Percentiles rank a stretch among this genome's conserved stretches.
These are phyloP conservation scores for Solea solea DNA, from an alignment of 2,113 vertebrate genomes.

Conservation along the genomic window DNA sequence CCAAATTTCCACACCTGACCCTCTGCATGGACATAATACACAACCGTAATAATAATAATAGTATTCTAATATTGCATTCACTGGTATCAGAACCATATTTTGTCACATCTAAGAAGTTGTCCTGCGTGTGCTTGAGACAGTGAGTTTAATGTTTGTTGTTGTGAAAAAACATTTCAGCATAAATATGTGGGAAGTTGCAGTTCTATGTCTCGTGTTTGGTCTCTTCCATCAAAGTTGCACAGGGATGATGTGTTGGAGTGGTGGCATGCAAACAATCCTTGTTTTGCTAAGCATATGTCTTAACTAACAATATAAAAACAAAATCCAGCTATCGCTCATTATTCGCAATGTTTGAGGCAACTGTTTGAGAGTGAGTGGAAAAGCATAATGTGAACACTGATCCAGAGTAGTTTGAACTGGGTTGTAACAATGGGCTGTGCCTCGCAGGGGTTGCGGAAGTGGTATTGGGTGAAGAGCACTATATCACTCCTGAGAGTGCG, in stretches of 20 bases:
- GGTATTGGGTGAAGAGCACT: background rate
- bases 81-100: too few species aligned
- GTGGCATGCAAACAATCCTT: background rate
- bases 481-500: conserved; percentile 5
- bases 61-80: too few species aligned
- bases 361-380: conserved; percentile 17
- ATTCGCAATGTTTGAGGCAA: background rate
- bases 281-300: background rate
- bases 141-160: too few species aligned
- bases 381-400: conserved; percentile 24
- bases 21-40: too few species aligned
- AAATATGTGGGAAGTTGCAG: too few species aligned
- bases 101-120: too few species aligned
- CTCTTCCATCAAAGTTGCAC: background rate
- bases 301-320: background rate
- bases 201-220: too few species aligned
- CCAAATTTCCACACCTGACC: too few species aligned
- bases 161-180: too few species aligned
- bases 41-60: too few species aligned
- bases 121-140: too few species aligned
- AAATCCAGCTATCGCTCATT: background rate
- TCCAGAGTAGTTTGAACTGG: background rate
- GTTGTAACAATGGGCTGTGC: conserved; percentile 4
- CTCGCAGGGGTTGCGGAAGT: conserved; percentile 13
- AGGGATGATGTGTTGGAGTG: background rate